Base-by-base conservation (phyloP, 2,888 invertebrate species). In the Hypsopygia costalis region DNA sequence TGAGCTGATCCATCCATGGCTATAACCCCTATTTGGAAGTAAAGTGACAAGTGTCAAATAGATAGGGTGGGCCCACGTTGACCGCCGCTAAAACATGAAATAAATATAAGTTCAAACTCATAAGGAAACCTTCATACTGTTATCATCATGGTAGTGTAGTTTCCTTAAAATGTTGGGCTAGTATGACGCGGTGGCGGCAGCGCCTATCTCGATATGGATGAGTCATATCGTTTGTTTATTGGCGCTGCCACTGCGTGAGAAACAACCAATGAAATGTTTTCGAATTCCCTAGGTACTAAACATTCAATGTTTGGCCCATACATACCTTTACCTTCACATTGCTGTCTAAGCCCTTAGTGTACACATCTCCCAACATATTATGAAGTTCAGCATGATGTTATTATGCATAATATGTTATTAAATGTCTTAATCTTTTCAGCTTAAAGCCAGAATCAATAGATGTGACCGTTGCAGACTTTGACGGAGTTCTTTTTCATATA, bases 401-500 rank as follows among this genome's bases (percentile, higher is more conserved):
- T 16, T n/a, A n/a, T n/a, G n/a, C n/a, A n/a, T n/a, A n/a, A 16
- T 16, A 16, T 16, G 4, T 16, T 16, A 16, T 4, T 4, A 16
- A 16, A 16, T 16, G 3, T 16, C 2, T 16, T 43, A 55, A 55
- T 45, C 25, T 58, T 93, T 94, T 52, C 89, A 97, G 97, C 57
- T 93, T 94, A 79, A 98, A 98, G 91, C 94, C 96, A 54, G 98
- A 99, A 82, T 95, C 95, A 62, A 97, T 97, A 77, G 98, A 98
- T 90, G 94, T 98, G 67, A 93, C 92, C 57, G 93, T 97, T 77
- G 97, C 97, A 62, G 99, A 99, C 91, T 99, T 99, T 90, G 99
- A 99, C 91, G 99, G 99, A 64, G 99, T 98, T 51, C 90, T 99
- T 58, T 99, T 98, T 91, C 98, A 98, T 89, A 95, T 99, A 90